These are phyloP conservation scores for Scelioninae gen. 1 DNA, from an alignment of 2,888 invertebrate genomes.

Conservation along the genomic window DNA sequence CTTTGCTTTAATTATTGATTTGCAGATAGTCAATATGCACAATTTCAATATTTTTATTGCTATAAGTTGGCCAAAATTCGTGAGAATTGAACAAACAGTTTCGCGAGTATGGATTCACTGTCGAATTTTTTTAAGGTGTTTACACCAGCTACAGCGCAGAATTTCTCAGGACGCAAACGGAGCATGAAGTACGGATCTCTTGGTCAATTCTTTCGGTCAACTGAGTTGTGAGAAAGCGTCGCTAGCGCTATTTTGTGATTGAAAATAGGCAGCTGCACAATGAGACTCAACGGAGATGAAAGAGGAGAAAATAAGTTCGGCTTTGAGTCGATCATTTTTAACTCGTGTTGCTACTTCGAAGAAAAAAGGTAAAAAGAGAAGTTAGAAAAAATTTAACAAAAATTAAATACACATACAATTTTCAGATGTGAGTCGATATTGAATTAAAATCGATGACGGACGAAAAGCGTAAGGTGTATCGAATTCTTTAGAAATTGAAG, in stretches of 20 bases:
- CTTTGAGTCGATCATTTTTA: conserved; percentile 13
- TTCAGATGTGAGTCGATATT: conserved; percentile 16
- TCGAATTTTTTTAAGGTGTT: conserved; percentile 49
- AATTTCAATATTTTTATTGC: conserved; percentile 1
- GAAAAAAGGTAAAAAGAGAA: not conserved
- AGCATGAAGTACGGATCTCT: conserved; percentile 26
- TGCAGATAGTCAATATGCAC: conserved; percentile 1
- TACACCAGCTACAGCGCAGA: conserved; percentile 21
- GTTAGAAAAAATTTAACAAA: not conserved
- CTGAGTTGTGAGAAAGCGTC: conserved; percentile 25
- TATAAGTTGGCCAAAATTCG: not conserved
- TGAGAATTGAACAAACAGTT: conserved; percentile 11
- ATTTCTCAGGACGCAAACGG: conserved; percentile 28
- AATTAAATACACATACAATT: conserved; percentile 13
- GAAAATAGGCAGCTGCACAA: conserved; percentile 34
- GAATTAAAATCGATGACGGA: conserved; percentile 39
- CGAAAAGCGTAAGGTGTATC: conserved; percentile 20
- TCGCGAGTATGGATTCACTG: conserved; percentile 30
- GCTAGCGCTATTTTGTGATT: conserved; percentile 36
- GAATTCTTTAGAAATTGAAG: conserved; percentile 33
- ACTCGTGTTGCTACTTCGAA: not conserved
- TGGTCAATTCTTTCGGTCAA: conserved; percentile 42
- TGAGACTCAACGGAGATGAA: conserved; percentile 9
- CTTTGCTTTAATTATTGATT: not conserved
- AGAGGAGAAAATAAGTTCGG: conserved; percentile 4